Base-by-base conservation (phyloP, 2,113 vertebrate genomes). In the Lampris incognitus region DNA sequence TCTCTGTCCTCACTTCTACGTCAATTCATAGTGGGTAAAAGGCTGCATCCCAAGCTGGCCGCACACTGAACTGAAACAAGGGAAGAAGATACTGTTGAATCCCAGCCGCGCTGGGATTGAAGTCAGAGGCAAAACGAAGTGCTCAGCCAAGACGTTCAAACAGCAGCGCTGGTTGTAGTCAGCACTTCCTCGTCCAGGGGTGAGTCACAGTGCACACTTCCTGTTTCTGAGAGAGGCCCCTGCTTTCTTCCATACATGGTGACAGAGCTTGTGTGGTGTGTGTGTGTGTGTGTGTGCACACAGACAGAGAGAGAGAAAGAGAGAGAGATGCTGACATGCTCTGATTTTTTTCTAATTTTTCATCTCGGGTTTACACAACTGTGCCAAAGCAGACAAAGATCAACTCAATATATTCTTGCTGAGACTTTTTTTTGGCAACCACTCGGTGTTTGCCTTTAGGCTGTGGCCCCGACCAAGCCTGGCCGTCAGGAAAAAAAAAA, bases 201-300 rank as follows among this genome's bases (percentile, higher is more conserved):
- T 89, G 91, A 90, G 64, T 87, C 90, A 88, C 70, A 77, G 87
- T 67, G 61, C 74, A 86, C 83, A 88, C 90, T 93, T 93, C 92
- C 92, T 93, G 89, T 89, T 90, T 90, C 85, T 57, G 48, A 39
- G 56, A 71, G 74, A 79, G 65, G 83, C 83, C 79, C 67, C 82
- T 81, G 66, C 69, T 90, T 90, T 90, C 85, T 92, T 89, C 92
- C 92, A 88, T 93, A 94, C 85, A 93, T 88, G 92, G 93, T 77
- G 78, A 84, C 65, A 79, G 74, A 80, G 61, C 48, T 9, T 46
- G 55, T 42, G 50, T 52, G 42, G 24, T 3, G 57, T 37, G 13
- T 77, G 65, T 40, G 44, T 38, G 40, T 62, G 60, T 55, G 51
- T 46, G 46, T 66, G 58, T 59, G 46, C 41, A 38, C 5, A 11